Evolutionary conservation across 2,888 invertebrate species (phyloP), one percentile per base, ranked within the genome.

Genomic region (Xanthostigma xanthostigma): DNA sequence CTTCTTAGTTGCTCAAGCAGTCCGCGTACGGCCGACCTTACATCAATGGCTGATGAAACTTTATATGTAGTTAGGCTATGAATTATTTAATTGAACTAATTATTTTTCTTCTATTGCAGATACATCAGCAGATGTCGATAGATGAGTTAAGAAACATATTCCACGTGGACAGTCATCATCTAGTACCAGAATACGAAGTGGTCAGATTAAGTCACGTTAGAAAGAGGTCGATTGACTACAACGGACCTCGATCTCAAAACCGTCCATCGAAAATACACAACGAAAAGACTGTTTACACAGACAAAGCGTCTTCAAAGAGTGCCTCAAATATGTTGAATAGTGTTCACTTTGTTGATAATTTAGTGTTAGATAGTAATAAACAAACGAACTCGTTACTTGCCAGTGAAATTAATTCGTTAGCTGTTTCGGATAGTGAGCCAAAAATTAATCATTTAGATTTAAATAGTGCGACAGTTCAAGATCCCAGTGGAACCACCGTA

Each of bases 61-160:
- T 27, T 27, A 1, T 27, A 27, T 27, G 27, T 6, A 27, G 27
- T 3, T 27, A 27, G 5, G 27, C 3, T 27, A 27, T 27, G 27
- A 27, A 27, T 17, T 27, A 5, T 27, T 5, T 27, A 6, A 27
- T 6, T 6, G 3, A 6, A 27, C 27, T 27, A 6, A 27, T 27
- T 27, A 27, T 27, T 54, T 50, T 56, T 53, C 59, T 58, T 60
- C 65, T 64, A 64, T 81, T 79, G 46, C 81, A 91, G 90, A 78
- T 90, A 63, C 91, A 92, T 76, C 84, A 84, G 71, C 83, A 83
- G 64, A 91, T 92, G 91, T 84, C 85, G 57, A 68, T 77, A 62
- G 83, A 85, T 53, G 90, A 92, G 70, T 71, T 90, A 62, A 76
- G 77, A 64, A 78, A 76, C 62, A 79, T 90, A 54, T 92, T 92